These are phyloP conservation scores for Catharus bicknelli DNA, from an alignment of 2,113 vertebrate species.

Conservation along the genomic window DNA sequence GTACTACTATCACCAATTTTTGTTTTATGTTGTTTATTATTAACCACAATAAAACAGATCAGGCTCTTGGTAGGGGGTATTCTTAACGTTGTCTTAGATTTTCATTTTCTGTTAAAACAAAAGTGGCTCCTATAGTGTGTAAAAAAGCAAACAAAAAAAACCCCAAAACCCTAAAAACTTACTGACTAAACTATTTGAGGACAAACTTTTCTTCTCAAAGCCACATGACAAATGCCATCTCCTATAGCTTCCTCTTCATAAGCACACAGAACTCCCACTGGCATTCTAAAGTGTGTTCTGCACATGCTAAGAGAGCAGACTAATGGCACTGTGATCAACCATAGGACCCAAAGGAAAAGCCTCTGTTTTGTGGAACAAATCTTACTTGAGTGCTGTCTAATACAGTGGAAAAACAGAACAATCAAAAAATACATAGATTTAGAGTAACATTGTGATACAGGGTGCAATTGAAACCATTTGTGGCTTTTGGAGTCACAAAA, in stretches of 20 bases:
- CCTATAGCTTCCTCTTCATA: not conserved
- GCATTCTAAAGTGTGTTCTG: not conserved
- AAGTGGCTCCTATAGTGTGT: not conserved
- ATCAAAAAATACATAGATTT: not conserved
- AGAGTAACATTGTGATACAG: not conserved
- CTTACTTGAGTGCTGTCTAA: not conserved
- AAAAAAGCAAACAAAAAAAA: not conserved
- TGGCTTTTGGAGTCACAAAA: not conserved
- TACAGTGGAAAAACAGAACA: not conserved
- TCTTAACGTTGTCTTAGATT: not conserved
- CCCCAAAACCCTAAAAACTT: rapidly evolving
- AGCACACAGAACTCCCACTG: not conserved
- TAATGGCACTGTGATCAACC: not conserved
- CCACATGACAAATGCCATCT: not conserved
- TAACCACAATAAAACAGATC: not conserved
- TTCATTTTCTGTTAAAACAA: not conserved
- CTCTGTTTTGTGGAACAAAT: not conserved
- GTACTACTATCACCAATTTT: not conserved
- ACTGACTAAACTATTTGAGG: not conserved
- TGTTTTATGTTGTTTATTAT: not conserved
- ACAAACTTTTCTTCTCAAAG: slow-evolving; percentile 14
- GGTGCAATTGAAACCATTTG: not conserved
- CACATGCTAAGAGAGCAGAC: not conserved
- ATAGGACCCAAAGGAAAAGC: not conserved
- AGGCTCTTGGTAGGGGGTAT: not conserved